These are phyloP conservation scores for Epirrhoe alternata DNA, from an alignment of 2,888 invertebrate species.

Conservation along the genomic window DNA sequence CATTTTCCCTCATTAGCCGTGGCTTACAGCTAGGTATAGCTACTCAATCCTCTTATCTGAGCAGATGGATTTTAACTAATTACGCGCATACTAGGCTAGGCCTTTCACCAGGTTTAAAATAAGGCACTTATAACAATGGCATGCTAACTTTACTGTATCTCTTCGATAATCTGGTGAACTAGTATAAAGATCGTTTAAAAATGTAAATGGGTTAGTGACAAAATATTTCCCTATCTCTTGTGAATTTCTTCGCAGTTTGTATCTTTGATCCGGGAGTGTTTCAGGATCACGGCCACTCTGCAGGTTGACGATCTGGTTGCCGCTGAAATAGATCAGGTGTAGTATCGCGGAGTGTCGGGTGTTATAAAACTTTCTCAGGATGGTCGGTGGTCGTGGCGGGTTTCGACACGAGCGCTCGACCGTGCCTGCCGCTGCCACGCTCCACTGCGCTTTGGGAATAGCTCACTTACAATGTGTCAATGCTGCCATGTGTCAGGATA, in stretches of 20 bases:
- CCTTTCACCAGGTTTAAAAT: conserved; percentile 8
- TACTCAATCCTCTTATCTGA: background rate
- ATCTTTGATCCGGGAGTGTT: background rate
- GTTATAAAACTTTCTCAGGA: conserved; percentile 48
- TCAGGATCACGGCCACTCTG: conserved; percentile 1
- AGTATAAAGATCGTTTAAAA: no score
- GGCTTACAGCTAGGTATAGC: background rate
- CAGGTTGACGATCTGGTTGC: background rate
- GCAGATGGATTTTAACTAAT: conserved; percentile 11
- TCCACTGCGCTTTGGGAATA: conserved; percentile 48
- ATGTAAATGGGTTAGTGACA: no score
- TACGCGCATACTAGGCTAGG: conserved; percentile 4
- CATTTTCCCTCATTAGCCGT: conserved; percentile 12
- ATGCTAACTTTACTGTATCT: no score
- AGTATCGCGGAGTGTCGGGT: conserved; percentile 19
- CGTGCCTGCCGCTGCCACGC: conserved; percentile 46
- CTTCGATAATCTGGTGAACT: no score
- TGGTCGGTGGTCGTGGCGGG: conserved; percentile 30
- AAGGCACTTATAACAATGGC: no score
- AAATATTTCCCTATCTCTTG: no score
- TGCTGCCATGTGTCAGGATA: background rate
- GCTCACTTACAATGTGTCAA: conserved; percentile 24
- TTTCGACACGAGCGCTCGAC: conserved; percentile 24
- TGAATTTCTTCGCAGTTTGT: background rate
- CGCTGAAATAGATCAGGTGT: conserved; percentile 11